These are phyloP conservation scores for Adrianichthys oophorus DNA, from an alignment of 2,797 vertebrate genomes.

Conservation along the genomic window DNA sequence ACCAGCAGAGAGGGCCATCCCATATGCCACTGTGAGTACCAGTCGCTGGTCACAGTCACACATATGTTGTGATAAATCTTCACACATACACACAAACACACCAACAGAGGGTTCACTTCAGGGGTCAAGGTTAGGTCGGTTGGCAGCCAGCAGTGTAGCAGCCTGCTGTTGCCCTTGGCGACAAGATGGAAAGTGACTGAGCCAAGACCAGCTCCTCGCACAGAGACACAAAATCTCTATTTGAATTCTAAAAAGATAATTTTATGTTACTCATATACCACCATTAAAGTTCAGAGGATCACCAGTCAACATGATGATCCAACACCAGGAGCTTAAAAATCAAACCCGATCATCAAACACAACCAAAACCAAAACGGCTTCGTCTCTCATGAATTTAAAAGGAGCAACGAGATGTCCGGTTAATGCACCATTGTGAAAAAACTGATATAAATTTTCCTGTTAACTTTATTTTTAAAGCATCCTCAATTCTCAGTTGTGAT, in stretches of 20 bases:
- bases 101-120: slow-evolving; percentile 43
- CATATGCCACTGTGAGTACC: slow-evolving; percentile 58
- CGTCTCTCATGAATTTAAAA: too few species aligned
- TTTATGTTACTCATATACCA: too few species aligned
- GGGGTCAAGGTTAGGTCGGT: slow-evolving; percentile 69
- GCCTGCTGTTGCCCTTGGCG: slow-evolving; percentile 69
- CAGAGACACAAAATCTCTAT: slow-evolving; percentile 1
- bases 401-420: too few species aligned
- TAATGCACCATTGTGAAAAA: too few species aligned
- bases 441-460: too few species aligned
- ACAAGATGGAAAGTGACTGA: slow-evolving; percentile 45
- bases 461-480: too few species aligned
- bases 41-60: slow-evolving; percentile 43
- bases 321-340: too few species aligned
- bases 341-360: too few species aligned
- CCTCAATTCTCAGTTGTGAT: too few species aligned
- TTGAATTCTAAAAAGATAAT: too few species aligned
- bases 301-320: neutral
- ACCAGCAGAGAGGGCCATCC: slow-evolving; percentile 23
- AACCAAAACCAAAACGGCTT: too few species aligned
- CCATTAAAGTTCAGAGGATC: neutral
- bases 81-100: slow-evolving; percentile 35
- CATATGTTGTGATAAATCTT: slow-evolving; percentile 65
- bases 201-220: slow-evolving; percentile 44
- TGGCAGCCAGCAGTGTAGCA: slow-evolving; percentile 56